Base-by-base conservation (phyloP, 1,140 invertebrate genomes). In the Druon quercuslanigerum region DNA sequence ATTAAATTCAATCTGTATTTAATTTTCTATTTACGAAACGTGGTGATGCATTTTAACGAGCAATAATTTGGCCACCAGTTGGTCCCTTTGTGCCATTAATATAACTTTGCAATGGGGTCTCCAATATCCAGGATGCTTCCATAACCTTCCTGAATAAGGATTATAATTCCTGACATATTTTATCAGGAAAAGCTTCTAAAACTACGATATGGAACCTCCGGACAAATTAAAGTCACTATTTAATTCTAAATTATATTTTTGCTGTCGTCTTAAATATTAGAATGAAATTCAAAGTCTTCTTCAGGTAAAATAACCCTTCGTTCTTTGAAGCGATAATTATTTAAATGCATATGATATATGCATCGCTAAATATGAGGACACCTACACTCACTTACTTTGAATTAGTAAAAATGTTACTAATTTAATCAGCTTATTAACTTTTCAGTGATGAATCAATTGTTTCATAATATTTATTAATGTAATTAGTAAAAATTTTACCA, bases 1-100 rank as follows among this genome's bases (percentile, higher is more conserved):
- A 14, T 20, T 66, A 25, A 13, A 66, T 33, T 66, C 40, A 66
- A 33, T 66, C 57, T 33, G 57, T 13, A 66, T 16, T 66, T 66
- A 66, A 66, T 40, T 66, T 66, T 33, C 25, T 25, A 66, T 66
- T 33, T 25, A 66, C 57, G 33, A 66, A 66, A 66, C 57, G 33
- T 16, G 33, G 13, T 12, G 25, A 66, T 33, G 57, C 57, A 66
- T 16, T 66, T 66, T 66, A 19, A 13, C 9, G 57, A 66, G 57
- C 57, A 25, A 66, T 66, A 66, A 66, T 25, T 66, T 25, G 57
- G 40, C 57, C 57, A 66, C 25, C 57, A 66, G 57, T 66, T 66
- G 57, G 57, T 66, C 33, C 25, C 20, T 66, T 46, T 14, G 20
- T 33, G 20, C 20, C 57, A 66, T 66, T 66, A 66, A 66, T 66